Base-by-base conservation (phyloP, 2,888 invertebrate species). In the Ophion slaviceki region DNA sequence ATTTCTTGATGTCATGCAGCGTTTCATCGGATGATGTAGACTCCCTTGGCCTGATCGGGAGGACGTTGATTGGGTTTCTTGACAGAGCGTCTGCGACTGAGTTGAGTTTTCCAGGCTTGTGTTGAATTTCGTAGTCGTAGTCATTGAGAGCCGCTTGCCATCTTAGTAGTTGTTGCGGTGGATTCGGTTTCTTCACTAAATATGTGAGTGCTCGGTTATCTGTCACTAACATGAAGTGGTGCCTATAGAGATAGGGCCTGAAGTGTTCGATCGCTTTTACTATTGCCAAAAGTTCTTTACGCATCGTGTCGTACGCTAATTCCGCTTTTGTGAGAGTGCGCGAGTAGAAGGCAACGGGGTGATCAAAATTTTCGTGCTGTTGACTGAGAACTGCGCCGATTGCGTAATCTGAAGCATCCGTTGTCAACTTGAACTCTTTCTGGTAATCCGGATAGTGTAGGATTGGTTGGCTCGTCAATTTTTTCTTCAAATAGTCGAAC, bases 211-310 rank as follows among this genome's bases (percentile, higher is more conserved):
- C 80, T 47, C 70, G 45, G 20, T 83, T 80, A 61, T 85, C 83
- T 0, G 83, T 87, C 1, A 85, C 64, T 0, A 87, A 24, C 8
- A 45, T 77, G 20, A 87, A 82, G 20, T 75, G 71, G 24, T 40
- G 36, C 7, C 82, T 84, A 20, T 82, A 82, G 10, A 82, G 20
- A 79, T 86, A 86, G 14, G 79, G 80, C 32, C 72, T 77, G 11
- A 86, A 85, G 53, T 87, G 67, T 14, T 82, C 53, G 5, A 86
- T 80, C 0, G 77, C 57, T 75, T 32, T 82, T 11, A 84, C 74
- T 4, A 86, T 78, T 57, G 84, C 80, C 14, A 87, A n/a, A 7
- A 81, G 66, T 80, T 94, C 93, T 78, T 92, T 93, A 84, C 93
- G 92, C 45, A 92, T 92, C 0, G 90, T 88, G 0, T 90, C 89